These are phyloP conservation scores for Ephialtes manifestator DNA, from an alignment of 2,888 invertebrate species.

Conservation along the genomic window DNA sequence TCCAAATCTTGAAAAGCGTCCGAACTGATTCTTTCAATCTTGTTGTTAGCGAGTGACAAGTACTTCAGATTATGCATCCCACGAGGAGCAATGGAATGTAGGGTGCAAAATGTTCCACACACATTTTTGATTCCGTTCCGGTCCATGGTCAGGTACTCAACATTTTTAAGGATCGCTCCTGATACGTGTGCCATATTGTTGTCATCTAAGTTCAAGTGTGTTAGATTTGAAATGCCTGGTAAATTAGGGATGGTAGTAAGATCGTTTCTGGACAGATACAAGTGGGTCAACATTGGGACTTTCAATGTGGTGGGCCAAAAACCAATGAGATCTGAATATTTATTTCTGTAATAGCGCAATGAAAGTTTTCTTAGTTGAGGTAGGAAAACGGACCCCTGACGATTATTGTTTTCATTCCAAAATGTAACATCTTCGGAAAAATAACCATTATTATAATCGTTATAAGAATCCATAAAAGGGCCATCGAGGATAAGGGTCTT, in stretches of 20 bases:
- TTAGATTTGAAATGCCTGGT: neutral
- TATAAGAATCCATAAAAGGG: neutral
- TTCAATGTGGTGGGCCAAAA: neutral
- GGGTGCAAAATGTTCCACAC: neutral
- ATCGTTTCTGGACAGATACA: neutral
- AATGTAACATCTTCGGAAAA: no score
- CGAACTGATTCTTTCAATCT: neutral
- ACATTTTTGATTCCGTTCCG: neutral
- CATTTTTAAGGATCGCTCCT: neutral
- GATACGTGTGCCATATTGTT: neutral
- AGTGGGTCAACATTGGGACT: conserved; percentile 34
- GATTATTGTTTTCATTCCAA: no score
- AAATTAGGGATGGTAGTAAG: neutral
- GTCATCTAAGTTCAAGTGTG: conserved; percentile 15
- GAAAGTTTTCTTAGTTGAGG: conserved; percentile 40
- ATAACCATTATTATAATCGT: neutral
- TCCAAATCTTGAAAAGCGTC: neutral
- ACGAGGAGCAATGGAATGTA: neutral
- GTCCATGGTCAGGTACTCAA: conserved; percentile 32
- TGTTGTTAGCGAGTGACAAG: conserved; percentile 30
- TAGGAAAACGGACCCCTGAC: neutral
- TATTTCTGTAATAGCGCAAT: neutral
- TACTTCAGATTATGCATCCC: conserved; percentile 28
- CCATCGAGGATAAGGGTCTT: conserved; percentile 40
- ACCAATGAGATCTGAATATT: neutral